These are phyloP conservation scores for Zygaena filipendulae DNA, from an alignment of 2,888 invertebrate genomes.

Conservation along the genomic window DNA sequence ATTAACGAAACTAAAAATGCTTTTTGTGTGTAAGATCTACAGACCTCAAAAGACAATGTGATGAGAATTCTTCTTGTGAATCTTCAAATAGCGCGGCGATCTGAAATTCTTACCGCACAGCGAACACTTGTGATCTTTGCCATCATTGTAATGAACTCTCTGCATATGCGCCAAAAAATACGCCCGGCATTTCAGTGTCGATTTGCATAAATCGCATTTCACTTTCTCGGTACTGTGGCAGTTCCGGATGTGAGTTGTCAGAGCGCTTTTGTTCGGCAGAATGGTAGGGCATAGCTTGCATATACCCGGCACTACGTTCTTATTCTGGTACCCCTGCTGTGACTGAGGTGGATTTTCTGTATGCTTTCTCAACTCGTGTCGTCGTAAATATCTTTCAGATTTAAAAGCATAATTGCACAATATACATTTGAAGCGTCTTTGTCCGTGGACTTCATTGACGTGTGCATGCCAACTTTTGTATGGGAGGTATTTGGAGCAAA, in stretches of 20 bases:
- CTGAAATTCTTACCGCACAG: constrained; percentile 25
- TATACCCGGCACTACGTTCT: constrained; percentile 3
- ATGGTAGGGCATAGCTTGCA: constrained; percentile 19
- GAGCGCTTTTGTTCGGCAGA: constrained; percentile 14
- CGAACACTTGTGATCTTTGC: constrained; percentile 22
- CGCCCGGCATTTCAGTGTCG: constrained; percentile 20
- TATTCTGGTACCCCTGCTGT: too few species aligned
- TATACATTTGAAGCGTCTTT: constrained; percentile 7
- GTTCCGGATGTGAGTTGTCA: constrained; percentile 21
- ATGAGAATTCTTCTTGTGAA: constrained; percentile 25
- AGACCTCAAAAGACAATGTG: too few species aligned
- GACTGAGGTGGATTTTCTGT: too few species aligned
- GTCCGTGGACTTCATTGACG: constrained; percentile 18
- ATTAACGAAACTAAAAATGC: too few species aligned
- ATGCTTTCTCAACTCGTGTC: constrained; percentile 16
- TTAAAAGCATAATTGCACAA: constrained; percentile 16
- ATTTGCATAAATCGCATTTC: constrained; percentile 23
- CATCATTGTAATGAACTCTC: constrained; percentile 26
- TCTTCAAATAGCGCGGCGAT: constrained; percentile 23
- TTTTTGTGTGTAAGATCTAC: too few species aligned
- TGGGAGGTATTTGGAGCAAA: constrained; percentile 18
- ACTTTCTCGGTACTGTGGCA: constrained; percentile 20
- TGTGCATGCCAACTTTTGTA: constrained; percentile 23
- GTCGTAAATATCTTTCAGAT: constrained; percentile 12
- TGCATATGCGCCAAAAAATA: constrained; percentile 23